Conservation (phyloP, 2,113 vertebrate genomes). For the Atrichornis clamosus region DNA sequence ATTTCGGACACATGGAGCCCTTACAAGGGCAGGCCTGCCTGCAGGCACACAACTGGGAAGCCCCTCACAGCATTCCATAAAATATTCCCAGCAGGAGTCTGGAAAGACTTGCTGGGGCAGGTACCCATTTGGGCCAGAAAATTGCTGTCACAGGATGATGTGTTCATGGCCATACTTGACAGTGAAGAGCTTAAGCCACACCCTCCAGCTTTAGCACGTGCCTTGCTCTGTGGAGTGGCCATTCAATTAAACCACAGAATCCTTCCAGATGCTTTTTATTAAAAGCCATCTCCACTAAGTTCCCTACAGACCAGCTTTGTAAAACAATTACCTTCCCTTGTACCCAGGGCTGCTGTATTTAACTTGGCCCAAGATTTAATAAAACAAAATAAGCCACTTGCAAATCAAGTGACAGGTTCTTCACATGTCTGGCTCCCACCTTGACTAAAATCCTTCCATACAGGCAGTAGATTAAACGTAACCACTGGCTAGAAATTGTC, state of each 20-base stretch:
- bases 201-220: neutral
- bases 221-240: neutral
- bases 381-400: neutral
- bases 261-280: neutral
- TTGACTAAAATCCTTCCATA: neutral
- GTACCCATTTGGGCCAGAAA: neutral
- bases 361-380: neutral
- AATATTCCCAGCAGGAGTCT: neutral
- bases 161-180: neutral
- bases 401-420: neutral
- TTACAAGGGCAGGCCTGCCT: neutral
- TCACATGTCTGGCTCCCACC: neutral
- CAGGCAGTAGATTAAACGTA: neutral
- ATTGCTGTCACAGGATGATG: neutral
- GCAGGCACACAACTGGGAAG: neutral
- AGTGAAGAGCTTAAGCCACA: neutral
- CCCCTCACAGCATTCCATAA: neutral
- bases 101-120: neutral
- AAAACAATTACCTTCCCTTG: neutral
- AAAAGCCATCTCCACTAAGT: neutral
- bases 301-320: neutral
- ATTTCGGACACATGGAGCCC: accelerated
- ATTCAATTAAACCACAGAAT: neutral
- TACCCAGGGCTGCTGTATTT: neutral
- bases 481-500: neutral